phyloP scores from a whole-genome alignment of 1,140 invertebrate genomes.

The Galleria mellonella region DNA sequence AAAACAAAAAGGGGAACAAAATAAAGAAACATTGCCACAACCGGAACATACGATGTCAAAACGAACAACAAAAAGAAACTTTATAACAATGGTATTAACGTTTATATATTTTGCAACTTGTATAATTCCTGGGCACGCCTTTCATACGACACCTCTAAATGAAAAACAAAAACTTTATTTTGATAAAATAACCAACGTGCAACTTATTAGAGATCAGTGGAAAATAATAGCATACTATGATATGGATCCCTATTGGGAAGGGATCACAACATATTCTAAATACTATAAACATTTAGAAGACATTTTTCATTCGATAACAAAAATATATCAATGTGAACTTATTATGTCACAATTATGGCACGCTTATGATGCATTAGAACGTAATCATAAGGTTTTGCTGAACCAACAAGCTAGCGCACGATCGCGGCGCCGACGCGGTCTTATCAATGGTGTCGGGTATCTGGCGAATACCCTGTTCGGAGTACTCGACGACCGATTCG shows the following conservation, averaged over 20 bases:
- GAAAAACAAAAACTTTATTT: constrained; percentile 12
- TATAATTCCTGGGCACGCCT: not conserved
- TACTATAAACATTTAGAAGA: constrained; percentile 10
- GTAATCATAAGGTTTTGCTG: constrained; percentile 6
- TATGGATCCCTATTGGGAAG: constrained; percentile 20
- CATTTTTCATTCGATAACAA: not conserved
- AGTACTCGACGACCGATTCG: constrained; percentile 26
- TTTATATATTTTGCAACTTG: constrained; percentile 2
- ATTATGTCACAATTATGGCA: constrained; percentile 10
- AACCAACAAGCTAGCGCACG: constrained; percentile 1
- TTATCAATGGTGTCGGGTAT: constrained; percentile 23
- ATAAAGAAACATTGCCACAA: not conserved
- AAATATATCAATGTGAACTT: constrained; percentile 3
- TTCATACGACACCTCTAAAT: not conserved
- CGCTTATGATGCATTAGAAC: constrained; percentile 1
- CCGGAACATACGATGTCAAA: not conserved
- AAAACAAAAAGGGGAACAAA: not conserved
- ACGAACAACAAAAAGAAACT: not conserved
- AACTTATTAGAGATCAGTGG: constrained; percentile 19
- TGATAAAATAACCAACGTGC: constrained; percentile 13
- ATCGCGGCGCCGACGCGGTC: constrained; percentile 8
- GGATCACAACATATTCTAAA: constrained; percentile 9
- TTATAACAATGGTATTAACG: not conserved
- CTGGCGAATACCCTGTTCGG: constrained; percentile 22
- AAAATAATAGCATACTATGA: constrained; percentile 19